A percentile compares a stretch with the other conserved stretches of the same genome.
These are phyloP conservation scores for Suricata suricatta DNA, from an alignment of 2,113 vertebrate species.

Conservation along the genomic window DNA sequence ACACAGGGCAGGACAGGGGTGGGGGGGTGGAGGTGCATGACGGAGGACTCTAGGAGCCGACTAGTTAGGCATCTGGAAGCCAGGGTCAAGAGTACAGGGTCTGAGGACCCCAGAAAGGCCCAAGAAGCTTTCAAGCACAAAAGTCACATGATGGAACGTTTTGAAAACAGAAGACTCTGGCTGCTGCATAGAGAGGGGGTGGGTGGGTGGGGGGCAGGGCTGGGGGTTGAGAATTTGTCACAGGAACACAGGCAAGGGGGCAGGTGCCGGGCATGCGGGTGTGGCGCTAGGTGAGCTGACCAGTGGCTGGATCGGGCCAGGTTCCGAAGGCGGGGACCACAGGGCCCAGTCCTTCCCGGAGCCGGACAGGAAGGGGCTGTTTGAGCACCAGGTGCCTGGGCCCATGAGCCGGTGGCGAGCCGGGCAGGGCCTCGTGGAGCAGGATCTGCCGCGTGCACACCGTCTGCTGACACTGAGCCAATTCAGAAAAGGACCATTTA, in stretches of 20 bases:
- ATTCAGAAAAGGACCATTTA: not conserved
- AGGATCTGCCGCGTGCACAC: fast-evolving
- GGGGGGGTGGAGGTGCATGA: not conserved
- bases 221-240: too few relatives aligned
- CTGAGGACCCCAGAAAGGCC: not conserved
- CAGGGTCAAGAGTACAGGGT: not conserved
- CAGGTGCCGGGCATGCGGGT: not conserved
- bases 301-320: fast-evolving
- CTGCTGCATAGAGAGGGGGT: not conserved
- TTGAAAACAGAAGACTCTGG: not conserved
- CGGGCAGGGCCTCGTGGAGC: not conserved
- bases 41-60: too few relatives aligned
- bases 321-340: not conserved
- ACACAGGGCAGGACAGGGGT: not conserved
- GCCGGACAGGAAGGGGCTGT: not conserved
- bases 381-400: not conserved
- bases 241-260: not conserved
- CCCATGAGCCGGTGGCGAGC: not conserved
- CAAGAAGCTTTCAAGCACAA: not conserved
- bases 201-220: not conserved
- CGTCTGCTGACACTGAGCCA: not conserved
- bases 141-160: not conserved
- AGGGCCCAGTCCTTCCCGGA: fast-evolving
- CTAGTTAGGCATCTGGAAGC: not conserved
- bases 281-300: not conserved